Conservation (phyloP, 2,888 invertebrate genomes). For the Cetonia aurata region DNA sequence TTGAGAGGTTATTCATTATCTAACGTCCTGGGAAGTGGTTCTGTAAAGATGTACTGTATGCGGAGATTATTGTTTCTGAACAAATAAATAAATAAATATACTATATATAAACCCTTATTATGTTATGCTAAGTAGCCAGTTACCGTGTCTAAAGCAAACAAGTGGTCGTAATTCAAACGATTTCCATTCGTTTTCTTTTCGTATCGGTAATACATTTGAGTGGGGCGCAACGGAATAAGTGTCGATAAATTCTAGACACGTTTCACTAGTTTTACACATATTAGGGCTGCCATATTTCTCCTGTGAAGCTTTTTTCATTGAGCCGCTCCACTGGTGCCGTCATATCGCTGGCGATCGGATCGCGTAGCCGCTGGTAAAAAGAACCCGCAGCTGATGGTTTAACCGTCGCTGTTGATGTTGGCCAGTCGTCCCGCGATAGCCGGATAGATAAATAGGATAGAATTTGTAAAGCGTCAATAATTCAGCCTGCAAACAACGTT, state of each 20-base stretch:
- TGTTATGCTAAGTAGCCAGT: too few relatives aligned
- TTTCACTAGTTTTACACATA: conserved; percentile 40
- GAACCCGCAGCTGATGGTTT: conserved; percentile 17
- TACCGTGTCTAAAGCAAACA: neutral
- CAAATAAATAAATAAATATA: too few relatives aligned
- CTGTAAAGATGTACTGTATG: too few relatives aligned
- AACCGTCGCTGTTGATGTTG: conserved; percentile 16
- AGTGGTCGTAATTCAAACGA: conserved; percentile 18
- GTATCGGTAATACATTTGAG: neutral
- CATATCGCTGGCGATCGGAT: conserved; percentile 33
- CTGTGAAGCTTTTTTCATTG: conserved; percentile 23
- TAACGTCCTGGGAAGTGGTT: too few relatives aligned
- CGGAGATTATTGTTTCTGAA: too few relatives aligned
- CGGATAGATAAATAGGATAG: conserved; percentile 39
- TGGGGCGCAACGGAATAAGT: conserved; percentile 22
- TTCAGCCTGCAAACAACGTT: conserved; percentile 21
- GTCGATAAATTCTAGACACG: conserved; percentile 38
- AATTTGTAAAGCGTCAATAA: conserved; percentile 40
- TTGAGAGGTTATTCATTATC: too few relatives aligned
- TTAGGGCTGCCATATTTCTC: conserved; percentile 37
- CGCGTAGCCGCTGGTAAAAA: conserved; percentile 20
- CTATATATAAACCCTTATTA: too few relatives aligned
- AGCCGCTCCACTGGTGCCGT: conserved; percentile 5
- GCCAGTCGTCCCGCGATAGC: conserved; percentile 17
- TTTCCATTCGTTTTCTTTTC: neutral